These are phyloP conservation scores for Eustalomyia histrio DNA, from an alignment of 2,888 invertebrate genomes.

Conservation along the genomic window DNA sequence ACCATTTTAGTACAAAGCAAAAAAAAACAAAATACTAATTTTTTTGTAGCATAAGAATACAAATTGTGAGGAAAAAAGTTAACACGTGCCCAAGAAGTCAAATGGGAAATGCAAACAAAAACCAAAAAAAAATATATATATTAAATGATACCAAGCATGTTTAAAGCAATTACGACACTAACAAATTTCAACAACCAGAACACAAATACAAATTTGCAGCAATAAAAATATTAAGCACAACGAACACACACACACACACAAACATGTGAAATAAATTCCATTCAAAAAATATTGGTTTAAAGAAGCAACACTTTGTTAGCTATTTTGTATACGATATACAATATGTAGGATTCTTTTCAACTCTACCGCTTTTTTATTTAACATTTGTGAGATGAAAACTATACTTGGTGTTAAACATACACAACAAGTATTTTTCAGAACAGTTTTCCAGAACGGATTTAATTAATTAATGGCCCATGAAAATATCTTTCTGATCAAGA, in stretches of 20 bases:
- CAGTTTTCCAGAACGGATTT: no score
- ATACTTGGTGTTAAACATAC: no score
- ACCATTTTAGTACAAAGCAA: not conserved
- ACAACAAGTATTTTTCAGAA: no score
- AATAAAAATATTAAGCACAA: conserved; percentile 24
- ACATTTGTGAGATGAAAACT: no score
- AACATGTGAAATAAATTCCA: not conserved
- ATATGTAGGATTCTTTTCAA: no score
- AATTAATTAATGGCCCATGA: no score
- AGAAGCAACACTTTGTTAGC: conserved; percentile 14
- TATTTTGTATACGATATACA: not conserved
- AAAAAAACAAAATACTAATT: not conserved
- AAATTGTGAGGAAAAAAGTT: not conserved
- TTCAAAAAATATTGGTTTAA: conserved; percentile 7
- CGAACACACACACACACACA: not conserved
- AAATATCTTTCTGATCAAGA: no score
- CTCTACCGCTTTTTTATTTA: no score
- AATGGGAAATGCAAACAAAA: conserved; percentile 4
- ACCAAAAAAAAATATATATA: not conserved
- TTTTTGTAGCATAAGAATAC: no score
- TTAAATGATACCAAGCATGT: conserved; percentile 26
- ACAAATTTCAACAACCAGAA: conserved; percentile 17
- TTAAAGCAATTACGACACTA: conserved; percentile 46
- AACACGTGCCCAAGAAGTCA: conserved; percentile 35
- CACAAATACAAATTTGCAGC: not conserved